Conservation (phyloP, 1,140 invertebrate genomes). For the Mercenaria mercenaria region DNA sequence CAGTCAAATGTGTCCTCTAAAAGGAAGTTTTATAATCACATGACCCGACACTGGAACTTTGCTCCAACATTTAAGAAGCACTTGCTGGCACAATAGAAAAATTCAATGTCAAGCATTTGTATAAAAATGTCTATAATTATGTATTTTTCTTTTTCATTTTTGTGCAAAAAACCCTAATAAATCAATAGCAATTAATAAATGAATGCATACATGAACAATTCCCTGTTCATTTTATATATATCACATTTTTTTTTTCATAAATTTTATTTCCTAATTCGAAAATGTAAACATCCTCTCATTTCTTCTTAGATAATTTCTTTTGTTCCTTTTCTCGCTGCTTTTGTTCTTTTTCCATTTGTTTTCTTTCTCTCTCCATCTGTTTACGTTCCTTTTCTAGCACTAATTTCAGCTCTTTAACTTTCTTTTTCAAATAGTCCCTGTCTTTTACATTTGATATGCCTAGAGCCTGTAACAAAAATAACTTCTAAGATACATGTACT, state of each 20-base stretch:
- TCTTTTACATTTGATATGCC: constrained; percentile 80
- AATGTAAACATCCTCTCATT: neutral
- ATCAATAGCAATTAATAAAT: no score
- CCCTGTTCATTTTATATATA: neutral
- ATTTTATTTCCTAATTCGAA: no score
- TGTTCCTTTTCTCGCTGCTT: constrained; percentile 83
- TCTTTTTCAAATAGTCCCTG: constrained; percentile 82
- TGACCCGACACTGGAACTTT: no score
- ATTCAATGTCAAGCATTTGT: neutral
- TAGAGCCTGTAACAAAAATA: constrained; percentile 75
- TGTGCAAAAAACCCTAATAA: no score
- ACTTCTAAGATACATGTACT: no score
- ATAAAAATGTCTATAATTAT: neutral
- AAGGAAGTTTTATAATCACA: no score
- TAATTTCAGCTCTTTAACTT: constrained; percentile 81
- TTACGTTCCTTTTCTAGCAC: constrained; percentile 80
- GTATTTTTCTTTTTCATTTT: neutral
- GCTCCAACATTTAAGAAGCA: neutral
- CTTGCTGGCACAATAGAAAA: neutral
- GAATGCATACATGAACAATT: neutral
- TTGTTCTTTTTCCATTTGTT: no score
- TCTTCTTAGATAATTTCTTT: constrained; percentile 71
- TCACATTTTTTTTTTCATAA: neutral
- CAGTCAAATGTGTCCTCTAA: no score
- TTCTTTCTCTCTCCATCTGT: no score